Percentiles rank a stretch among this genome's conserved stretches.
Evolutionary conservation across 2,113 vertebrate genomes (phyloP).

Genomic region (Edolisoma coerulescens): DNA sequence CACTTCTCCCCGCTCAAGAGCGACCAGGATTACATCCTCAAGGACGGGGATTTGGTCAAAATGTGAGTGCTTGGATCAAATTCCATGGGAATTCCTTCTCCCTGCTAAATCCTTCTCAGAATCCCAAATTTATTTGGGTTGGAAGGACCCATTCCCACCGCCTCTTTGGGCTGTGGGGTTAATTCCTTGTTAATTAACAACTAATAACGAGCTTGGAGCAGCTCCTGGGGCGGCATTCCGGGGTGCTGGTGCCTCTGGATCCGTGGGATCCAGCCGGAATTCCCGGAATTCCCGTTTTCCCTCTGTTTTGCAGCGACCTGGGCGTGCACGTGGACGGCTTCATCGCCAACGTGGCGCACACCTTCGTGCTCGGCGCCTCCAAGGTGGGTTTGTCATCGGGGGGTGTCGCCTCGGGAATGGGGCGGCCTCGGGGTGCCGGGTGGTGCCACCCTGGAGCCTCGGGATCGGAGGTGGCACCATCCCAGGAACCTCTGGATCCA

Average conservation of each 20-base stretch:
- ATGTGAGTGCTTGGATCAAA: conserved; percentile 73
- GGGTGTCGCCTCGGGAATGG: not conserved
- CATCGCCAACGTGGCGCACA: not conserved
- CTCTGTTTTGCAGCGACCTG: not conserved
- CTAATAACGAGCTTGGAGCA: rapidly evolving
- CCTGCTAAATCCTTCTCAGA: not conserved
- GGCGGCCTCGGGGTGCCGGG: not conserved
- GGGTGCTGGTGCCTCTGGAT: not conserved
- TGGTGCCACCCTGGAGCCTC: not conserved
- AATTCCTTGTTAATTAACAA: not conserved
- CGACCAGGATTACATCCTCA: conserved; percentile 89
- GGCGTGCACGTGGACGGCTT: not conserved
- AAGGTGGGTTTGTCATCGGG: not conserved
- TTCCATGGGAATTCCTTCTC: not conserved
- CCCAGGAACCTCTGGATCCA: too few relatives aligned
- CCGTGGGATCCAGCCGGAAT: not conserved
- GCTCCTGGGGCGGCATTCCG: rapidly evolving
- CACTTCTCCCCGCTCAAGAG: conserved; percentile 98
- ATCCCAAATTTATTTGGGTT: rapidly evolving
- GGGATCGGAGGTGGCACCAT: not conserved
- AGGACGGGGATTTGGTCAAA: conserved; percentile 94
- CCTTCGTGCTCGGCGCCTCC: not conserved
- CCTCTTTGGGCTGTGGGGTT: rapidly evolving
- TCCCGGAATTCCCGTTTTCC: not conserved
- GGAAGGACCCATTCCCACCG: rapidly evolving